Percentiles rank a stretch among this genome's conserved stretches.
These are phyloP conservation scores for Glaucidium brasilianum DNA, from an alignment of 2,113 vertebrate species.

Conservation along the genomic window DNA sequence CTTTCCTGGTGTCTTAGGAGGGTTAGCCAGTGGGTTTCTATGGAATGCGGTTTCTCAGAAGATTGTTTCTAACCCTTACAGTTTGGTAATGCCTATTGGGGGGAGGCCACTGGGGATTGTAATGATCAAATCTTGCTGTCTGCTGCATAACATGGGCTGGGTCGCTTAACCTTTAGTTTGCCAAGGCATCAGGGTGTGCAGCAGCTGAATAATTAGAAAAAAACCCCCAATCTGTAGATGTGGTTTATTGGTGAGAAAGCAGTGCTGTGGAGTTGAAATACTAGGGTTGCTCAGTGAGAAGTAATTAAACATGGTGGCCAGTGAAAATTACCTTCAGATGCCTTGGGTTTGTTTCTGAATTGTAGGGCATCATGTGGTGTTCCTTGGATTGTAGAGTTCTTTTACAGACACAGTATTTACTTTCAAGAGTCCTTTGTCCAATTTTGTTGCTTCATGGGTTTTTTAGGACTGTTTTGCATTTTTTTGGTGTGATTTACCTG, in stretches of 20 bases:
- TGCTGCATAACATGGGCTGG: not conserved
- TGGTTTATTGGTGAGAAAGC: not conserved
- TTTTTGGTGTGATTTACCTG: not conserved
- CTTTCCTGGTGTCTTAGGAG: not conserved
- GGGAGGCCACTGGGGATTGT: not conserved
- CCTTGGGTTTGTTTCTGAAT: not conserved
- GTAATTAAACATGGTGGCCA: not conserved
- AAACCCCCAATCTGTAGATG: not conserved
- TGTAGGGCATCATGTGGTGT: not conserved
- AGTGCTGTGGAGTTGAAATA: not conserved
- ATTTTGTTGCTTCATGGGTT: not conserved
- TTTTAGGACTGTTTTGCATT: rapidly evolving
- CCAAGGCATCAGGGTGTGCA: not conserved
- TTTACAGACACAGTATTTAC: rapidly evolving
- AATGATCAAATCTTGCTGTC: not conserved
- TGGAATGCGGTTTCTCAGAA: not conserved
- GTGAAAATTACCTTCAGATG: not conserved
- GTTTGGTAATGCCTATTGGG: not conserved
- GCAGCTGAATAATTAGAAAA: not conserved
- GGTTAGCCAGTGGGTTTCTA: not conserved
- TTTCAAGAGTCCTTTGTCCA: not conserved
- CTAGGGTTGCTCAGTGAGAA: not conserved
- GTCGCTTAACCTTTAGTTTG: not conserved
- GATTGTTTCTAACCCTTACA: not conserved
- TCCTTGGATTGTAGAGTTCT: not conserved